Evolutionary conservation across 2,797 vertebrate genomes (phyloP).

Genomic region (Tympanoctomys barrerae): DNA sequence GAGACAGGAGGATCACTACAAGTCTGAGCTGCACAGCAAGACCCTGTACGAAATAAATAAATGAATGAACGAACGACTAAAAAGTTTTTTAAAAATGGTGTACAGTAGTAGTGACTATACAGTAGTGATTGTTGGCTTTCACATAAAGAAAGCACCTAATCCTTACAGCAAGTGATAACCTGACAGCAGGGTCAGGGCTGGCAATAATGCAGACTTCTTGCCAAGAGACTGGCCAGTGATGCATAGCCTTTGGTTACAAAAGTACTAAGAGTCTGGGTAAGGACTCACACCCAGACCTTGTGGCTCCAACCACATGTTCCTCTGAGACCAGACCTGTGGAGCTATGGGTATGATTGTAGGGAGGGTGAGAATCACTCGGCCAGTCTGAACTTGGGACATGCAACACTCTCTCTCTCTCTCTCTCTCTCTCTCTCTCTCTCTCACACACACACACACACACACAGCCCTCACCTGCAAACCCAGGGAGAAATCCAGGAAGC

Average conservation of each 20-base stretch:
- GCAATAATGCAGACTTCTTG: not conserved
- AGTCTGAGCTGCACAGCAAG: too few relatives aligned
- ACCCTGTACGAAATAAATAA: too few relatives aligned
- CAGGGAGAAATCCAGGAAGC: not conserved
- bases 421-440: too few relatives aligned
- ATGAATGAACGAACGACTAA: too few relatives aligned
- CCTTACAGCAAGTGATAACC: not conserved
- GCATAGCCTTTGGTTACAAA: not conserved
- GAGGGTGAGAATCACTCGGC: not conserved
- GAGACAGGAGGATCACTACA: too few relatives aligned
- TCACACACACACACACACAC: not conserved
- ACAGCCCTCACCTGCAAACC: not conserved
- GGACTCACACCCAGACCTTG: not conserved
- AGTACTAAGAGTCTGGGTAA: not conserved
- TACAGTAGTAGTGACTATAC: not conserved
- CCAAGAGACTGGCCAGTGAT: not conserved
- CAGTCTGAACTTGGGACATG: not conserved
- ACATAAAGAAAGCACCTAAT: not conserved
- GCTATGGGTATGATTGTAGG: not conserved
- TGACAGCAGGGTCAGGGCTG: not conserved
- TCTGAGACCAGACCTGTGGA: not conserved
- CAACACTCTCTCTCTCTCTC: not conserved
- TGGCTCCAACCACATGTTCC: not conserved
- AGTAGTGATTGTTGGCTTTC: not conserved
- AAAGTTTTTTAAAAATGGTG: not conserved